phyloP scores from a whole-genome alignment of 2,113 vertebrate genomes.

The Catharus bicknelli region DNA sequence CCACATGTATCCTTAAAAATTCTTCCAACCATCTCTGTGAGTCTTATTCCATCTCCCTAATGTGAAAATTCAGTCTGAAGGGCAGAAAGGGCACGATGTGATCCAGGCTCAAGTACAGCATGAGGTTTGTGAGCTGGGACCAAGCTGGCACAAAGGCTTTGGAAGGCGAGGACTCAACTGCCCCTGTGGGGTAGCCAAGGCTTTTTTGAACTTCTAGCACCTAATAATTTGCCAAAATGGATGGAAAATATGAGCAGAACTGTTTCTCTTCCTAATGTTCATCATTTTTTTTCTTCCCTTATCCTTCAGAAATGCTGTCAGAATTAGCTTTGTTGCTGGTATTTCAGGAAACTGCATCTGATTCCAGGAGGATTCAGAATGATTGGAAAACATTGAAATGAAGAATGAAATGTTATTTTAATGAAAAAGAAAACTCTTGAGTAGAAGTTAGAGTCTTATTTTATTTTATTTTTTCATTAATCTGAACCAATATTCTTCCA shows the following conservation, averaged over 20 bases:
- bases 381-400: neutral
- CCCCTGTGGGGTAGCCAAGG: neutral
- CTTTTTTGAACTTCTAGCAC: neutral
- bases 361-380: constrained; percentile 10
- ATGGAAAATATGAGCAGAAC: neutral
- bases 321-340: neutral
- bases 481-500: neutral
- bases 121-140: neutral
- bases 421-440: neutral
- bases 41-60: neutral
- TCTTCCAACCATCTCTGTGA: neutral
- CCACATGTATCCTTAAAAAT: neutral
- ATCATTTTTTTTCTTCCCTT: neutral
- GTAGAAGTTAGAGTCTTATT: neutral
- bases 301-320: neutral
- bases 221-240: neutral
- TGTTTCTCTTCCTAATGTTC: neutral
- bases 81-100: fast-evolving
- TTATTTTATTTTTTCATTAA: neutral
- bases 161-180: neutral
- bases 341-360: neutral
- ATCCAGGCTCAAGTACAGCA: neutral
- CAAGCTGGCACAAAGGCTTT: neutral
- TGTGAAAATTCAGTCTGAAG: neutral
- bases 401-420: neutral